A percentile compares a stretch with the other conserved stretches of the same genome.
phyloP scores from a whole-genome alignment of 92 coral and sea anemone genomes.

The Scolanthus callimorphus region DNA sequence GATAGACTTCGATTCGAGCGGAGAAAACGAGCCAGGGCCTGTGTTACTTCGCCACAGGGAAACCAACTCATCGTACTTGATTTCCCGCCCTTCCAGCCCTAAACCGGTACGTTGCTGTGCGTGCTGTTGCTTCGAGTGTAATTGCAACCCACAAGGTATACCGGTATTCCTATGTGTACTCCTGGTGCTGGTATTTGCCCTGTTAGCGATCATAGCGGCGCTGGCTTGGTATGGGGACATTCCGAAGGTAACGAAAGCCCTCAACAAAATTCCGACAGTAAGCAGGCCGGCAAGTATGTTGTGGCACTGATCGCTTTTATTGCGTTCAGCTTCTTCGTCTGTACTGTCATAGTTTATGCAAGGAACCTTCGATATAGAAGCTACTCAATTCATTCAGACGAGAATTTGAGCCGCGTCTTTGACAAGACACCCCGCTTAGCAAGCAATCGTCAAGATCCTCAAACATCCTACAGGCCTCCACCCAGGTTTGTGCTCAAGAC shows the following conservation, averaged over 20 bases:
- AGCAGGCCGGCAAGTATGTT: conserved; percentile 34
- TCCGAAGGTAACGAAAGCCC: neutral
- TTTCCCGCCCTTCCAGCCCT: neutral
- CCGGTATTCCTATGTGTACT: conserved; percentile 30
- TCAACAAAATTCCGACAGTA: conserved; percentile 8
- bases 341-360: conserved; percentile 4
- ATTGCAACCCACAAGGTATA: conserved; percentile 35
- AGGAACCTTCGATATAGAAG: neutral
- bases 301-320: conserved; percentile 2
- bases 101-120: conserved; percentile 4
- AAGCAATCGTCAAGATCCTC: no score
- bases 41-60: neutral
- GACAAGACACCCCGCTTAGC: no score
- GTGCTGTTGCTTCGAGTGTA: conserved; percentile 37
- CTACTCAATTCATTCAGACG: no score
- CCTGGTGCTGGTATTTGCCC: neutral
- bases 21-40: conserved; percentile 1
- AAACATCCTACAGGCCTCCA: no score
- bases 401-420: no score
- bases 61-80: neutral
- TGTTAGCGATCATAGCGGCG: conserved; percentile 11
- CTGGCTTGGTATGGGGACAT: conserved; percentile 37
- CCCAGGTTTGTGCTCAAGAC: no score
- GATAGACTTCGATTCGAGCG: conserved; percentile 18
- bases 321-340: neutral